Conservation (phyloP, 2,888 invertebrate species). For the Tuberolachnus salignus region DNA sequence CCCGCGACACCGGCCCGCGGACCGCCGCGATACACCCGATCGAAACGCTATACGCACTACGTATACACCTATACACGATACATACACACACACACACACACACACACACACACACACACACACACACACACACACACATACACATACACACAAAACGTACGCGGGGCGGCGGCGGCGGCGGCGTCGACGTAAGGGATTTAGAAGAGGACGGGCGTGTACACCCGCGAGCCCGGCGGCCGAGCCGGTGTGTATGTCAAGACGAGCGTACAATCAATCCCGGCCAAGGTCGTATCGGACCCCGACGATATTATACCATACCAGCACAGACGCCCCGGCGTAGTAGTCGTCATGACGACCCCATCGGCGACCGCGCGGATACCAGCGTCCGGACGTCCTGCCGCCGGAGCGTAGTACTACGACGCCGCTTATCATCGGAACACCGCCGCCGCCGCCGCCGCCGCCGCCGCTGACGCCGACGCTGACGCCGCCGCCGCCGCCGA, state of each 20-base stretch:
- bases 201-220: too few species aligned
- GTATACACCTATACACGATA: neutral
- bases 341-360: conserved; percentile 28
- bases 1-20: neutral
- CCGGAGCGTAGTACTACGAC: conserved; percentile 40
- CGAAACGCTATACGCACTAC: conserved; percentile 10
- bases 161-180: neutral
- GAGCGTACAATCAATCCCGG: conserved; percentile 45
- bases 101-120: neutral
- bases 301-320: neutral
- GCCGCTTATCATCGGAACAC: conserved; percentile 37
- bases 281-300: conserved; percentile 53
- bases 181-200: neutral
- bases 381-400: conserved; percentile 32
- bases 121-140: neutral
- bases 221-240: neutral
- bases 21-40: conserved; percentile 13
- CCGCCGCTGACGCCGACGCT: neutral
- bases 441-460: neutral
- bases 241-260: conserved; percentile 11
- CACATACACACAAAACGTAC: neutral
- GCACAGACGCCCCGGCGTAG: conserved; percentile 51
- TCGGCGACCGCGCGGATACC: conserved; percentile 19
- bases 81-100: neutral
- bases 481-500: neutral